Base-by-base conservation (phyloP, 2,113 vertebrate genomes). In the Leptocoma aspasia region DNA sequence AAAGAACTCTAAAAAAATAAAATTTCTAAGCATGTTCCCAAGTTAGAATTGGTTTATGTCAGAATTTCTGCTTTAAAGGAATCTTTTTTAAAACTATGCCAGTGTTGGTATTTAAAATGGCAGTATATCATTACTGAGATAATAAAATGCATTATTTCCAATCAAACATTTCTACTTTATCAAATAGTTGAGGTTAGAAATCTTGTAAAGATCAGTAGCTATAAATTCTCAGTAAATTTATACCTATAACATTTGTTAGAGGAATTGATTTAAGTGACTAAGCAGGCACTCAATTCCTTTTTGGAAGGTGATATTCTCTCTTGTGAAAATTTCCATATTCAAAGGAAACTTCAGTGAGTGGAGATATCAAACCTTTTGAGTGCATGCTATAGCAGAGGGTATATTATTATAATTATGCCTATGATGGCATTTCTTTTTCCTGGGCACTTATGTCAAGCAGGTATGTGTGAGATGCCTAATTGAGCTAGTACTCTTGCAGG, bases 181-280 rank as follows among this genome's bases (percentile, higher is more conserved):
- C 85, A 95, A 92, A 60, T 82, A 96, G 54, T 60, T 89, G 83
- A 94, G 54, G 70, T 89, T 90, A 81, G 90, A 90, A 92, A 92
- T 95, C 57, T 84, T 70, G 56, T 88, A 92, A 95, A 95, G 61
- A 63, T 78, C 56, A 80, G 81, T 76, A 79, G 64, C 30, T 82
- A 44, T 39, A 71, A 87, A 87, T 91, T 91, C 49, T 52, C 33
- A 61, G 52, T 65, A 91, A 81, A 87, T 73, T 73, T 52, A 53
- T 84, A 61, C 15, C 31, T 52, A 53, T 11, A 60, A 80, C 28
- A 31, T 76, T 44, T 79, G 39, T 64, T 71, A 78, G 18, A 84
- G 21, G 23, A 87, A 82, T 30, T 0, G 0, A 70, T 24, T 20
- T 63, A 70, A 86, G 56, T 45, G 53, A 75, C 42, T 33, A 78